Conservation (phyloP, 2,888 invertebrate genomes). For the Euplagia quadripunctaria region DNA sequence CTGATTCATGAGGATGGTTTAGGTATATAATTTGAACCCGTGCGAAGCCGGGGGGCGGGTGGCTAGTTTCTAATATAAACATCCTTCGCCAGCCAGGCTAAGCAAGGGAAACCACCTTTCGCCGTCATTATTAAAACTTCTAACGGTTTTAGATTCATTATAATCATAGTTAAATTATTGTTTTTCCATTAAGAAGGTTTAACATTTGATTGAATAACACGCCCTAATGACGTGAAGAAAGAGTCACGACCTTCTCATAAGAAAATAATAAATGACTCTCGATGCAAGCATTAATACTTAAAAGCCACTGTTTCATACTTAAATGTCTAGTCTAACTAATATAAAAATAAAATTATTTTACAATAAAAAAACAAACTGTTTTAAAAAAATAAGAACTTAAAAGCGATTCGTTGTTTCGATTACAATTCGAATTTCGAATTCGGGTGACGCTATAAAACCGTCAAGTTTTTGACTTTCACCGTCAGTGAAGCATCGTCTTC, state of each 20-base stretch:
- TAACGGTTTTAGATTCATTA: background rate
- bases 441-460: conserved; percentile 78
- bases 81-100: background rate
- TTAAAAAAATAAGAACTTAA: conserved; percentile 71
- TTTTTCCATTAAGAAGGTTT: background rate
- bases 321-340: conserved; percentile 39
- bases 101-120: background rate
- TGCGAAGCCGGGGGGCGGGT: too few species aligned
- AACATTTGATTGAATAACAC: conserved; percentile 24
- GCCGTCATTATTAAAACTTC: background rate
- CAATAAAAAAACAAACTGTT: conserved; percentile 74
- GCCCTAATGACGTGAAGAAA: conserved; percentile 27
- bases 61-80: background rate
- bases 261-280: conserved; percentile 29
- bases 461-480: conserved; percentile 80
- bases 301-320: conserved; percentile 48
- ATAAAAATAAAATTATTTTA: conserved; percentile 53
- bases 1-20: too few species aligned
- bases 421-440: conserved; percentile 77
- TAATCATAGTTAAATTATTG: background rate
- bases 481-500: conserved; percentile 78
- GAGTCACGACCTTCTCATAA: conserved; percentile 33
- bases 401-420: conserved; percentile 80
- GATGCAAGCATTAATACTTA: conserved; percentile 36
- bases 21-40: too few species aligned